A percentile compares a stretch with the other conserved stretches of the same genome.
Evolutionary conservation across 2,797 vertebrate genomes (phyloP).

Genomic region (Peromyscus nudipes): DNA sequence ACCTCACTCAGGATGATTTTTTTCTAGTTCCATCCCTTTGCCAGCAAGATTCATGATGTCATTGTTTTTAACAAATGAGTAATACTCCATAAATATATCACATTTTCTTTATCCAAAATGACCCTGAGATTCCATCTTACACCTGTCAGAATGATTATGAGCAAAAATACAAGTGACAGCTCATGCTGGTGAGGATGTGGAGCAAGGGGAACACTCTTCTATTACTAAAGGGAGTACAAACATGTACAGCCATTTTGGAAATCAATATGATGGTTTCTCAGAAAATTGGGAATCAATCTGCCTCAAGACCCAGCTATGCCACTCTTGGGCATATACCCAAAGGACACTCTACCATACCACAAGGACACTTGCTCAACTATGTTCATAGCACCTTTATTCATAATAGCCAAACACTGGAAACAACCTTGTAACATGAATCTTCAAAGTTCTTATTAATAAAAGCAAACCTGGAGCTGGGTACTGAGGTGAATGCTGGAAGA

Average conservation of each 20-base stretch:
- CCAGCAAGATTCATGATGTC: neutral
- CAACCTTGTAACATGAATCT: neutral
- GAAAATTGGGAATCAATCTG: neutral
- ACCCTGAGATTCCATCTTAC: neutral
- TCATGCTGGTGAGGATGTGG: neutral
- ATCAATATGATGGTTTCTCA: neutral
- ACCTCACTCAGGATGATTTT: neutral
- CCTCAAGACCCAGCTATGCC: neutral
- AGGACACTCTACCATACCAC: neutral
- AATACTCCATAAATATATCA: neutral
- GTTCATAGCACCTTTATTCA: neutral
- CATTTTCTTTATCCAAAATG: neutral
- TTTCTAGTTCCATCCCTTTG: neutral
- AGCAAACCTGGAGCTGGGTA: no score
- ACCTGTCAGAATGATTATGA: neutral
- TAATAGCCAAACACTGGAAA: neutral
- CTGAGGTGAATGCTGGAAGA: no score
- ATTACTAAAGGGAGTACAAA: neutral
- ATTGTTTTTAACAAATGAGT: neutral
- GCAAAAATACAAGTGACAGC: neutral
- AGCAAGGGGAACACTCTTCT: neutral
- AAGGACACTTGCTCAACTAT: neutral
- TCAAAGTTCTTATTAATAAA: no score
- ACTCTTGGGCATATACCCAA: neutral
- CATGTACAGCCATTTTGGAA: neutral